Base-by-base conservation (phyloP, 1,140 invertebrate genomes). In the Papilio glaucus region DNA sequence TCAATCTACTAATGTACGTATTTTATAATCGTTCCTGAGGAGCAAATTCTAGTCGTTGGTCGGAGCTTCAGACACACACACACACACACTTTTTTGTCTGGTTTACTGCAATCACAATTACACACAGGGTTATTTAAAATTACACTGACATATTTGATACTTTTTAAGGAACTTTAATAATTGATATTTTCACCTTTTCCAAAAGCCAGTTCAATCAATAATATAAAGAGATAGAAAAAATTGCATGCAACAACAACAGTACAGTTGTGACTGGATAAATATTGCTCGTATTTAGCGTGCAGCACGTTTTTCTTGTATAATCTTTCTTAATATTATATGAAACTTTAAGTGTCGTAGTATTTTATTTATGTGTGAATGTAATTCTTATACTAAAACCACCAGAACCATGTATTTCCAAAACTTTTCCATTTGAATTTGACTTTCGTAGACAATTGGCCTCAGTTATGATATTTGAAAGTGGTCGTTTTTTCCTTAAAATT, bases 141-240 rank as follows among this genome's bases (percentile, higher is more conserved):
- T n/a, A n/a, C n/a, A n/a, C n/a, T n/a, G n/a, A n/a, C n/a, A n/a
- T n/a, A n/a, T n/a, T n/a, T n/a, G n/a, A n/a, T n/a, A n/a, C n/a
- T n/a, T n/a, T n/a, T n/a, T n/a, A n/a, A n/a, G n/a, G n/a, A n/a
- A n/a, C n/a, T n/a, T n/a, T n/a, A n/a, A n/a, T n/a, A n/a, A n/a
- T n/a, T n/a, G n/a, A n/a, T n/a, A n/a, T n/a, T n/a, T n/a, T 53
- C 7, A n/a, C 21, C 18, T 2, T 57, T 24, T 57, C 49, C 49
- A 24, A 26, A 57, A 26, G 49, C 3, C 49, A 57, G 49, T 26
- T 0, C 49, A 12, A 57, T 26, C 49, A 57, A 12, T 26, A 24
- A 57, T 13, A 57, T 57, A 57, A 57, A 57, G 12, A 10, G 49
- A 57, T 57, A 57, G 49, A 57, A 26, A 57, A 33, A 10, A 26